These are phyloP conservation scores for Rhinoptilus africanus DNA, from an alignment of 2,113 vertebrate species.

Conservation along the genomic window DNA sequence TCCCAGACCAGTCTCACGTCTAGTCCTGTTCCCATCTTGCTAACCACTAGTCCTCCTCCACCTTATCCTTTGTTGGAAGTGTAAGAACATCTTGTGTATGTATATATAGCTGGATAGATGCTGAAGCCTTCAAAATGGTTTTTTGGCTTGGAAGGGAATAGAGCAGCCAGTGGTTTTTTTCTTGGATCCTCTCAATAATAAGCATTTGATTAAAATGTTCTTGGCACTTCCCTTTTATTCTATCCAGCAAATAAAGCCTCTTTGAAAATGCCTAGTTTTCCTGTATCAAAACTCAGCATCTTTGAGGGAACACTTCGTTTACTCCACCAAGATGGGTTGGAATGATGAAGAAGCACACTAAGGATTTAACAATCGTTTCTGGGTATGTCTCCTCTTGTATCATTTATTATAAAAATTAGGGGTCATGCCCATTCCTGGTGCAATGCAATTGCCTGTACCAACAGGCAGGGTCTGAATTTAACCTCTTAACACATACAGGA, in stretches of 20 bases:
- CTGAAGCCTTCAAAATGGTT: slow-evolving; percentile 25
- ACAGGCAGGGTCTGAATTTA: neutral
- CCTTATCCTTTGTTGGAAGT: slow-evolving; percentile 25
- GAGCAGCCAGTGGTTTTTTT: neutral
- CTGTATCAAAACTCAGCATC: neutral
- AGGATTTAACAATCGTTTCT: neutral
- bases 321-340: neutral
- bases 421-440: neutral
- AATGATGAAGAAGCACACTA: neutral
- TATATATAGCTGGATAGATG: neutral
- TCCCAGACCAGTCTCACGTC: neutral
- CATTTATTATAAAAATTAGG: neutral
- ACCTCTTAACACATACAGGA: neutral
- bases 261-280: neutral
- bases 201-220: slow-evolving; percentile 57
- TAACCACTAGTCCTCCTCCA: neutral
- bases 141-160: slow-evolving; percentile 27
- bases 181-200: slow-evolving; percentile 33
- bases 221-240: slow-evolving; percentile 8
- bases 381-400: neutral
- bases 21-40: neutral
- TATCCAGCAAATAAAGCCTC: slow-evolving; percentile 12
- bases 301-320: neutral
- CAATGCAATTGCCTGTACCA: neutral
- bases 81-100: slow-evolving; percentile 13